Base-by-base conservation (phyloP, 2,888 invertebrate genomes). In the Dysmachus trigonus region DNA sequence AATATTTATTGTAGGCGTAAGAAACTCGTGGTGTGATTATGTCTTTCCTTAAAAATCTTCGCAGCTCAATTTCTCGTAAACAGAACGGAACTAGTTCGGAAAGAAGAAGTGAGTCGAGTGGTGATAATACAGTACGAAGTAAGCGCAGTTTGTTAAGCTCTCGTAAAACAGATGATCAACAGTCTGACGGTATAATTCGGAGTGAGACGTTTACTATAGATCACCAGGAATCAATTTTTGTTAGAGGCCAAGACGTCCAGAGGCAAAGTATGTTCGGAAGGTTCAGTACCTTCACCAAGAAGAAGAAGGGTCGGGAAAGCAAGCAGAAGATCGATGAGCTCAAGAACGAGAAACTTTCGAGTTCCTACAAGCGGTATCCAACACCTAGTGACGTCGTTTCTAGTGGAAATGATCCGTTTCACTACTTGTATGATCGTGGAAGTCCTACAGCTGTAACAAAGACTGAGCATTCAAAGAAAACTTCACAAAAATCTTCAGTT, bases 11-110 rank as follows among this genome's bases (percentile, higher is more conserved):
- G 85, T 85, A 72, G 85, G 85, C 51, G 85, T 74, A 31, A 31
- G 2, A 62, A 62, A 22, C 62, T 62, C 27, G 27, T 72, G n/a
- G 31, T 84, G 73, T 53, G 85, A 74, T 85, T 74, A 92, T 92
- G 91, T 91, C 91, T 87, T 92, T 92, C 88, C 90, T 92, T 89
- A 91, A 91, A 88, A 91, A 90, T 87, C 90, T 92, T 85, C 92
- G 91, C 87, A 90, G 90, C 77, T 90, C 91, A 73, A 88, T 91
- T 83, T 89, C 89, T 27, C 90, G 90, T 86, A 90, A 90, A 87
- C 91, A 90, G 88, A 91, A 90, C 88, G 30, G 51, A 85, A 53
- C 33, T 71, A 82, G 87, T 83, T 41, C 81, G 15, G 41, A 74
- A 53, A 85, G 74, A 81, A 85, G 38, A 73, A 53, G 81, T 35